phyloP scores from a whole-genome alignment of 2,888 invertebrate genomes.

The Hoplodrina blanda region DNA sequence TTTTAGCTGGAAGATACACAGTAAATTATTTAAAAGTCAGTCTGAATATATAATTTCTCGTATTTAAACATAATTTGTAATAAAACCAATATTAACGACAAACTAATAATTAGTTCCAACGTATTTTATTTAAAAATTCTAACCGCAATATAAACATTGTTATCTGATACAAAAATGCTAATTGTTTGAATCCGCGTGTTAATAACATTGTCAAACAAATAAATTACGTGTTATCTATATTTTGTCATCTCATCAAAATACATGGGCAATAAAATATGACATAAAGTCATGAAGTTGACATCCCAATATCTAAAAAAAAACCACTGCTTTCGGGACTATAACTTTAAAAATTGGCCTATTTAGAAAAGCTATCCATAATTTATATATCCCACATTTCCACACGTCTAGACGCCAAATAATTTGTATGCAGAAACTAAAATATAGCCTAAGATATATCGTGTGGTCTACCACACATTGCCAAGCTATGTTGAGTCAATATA shows the following conservation, averaged over 20 bases:
- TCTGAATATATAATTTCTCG: no score
- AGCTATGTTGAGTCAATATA: constrained; percentile 45
- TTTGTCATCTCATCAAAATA: constrained; percentile 51
- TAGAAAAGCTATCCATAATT: constrained; percentile 5
- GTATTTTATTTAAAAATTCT: constrained; percentile 6
- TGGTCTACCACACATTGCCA: constrained; percentile 40
- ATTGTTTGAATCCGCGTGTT: constrained; percentile 56
- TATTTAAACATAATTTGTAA: not conserved
- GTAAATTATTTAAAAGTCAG: no score
- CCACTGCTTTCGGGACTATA: not conserved
- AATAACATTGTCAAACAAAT: constrained; percentile 55
- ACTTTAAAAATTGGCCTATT: not conserved
- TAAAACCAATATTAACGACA: not conserved
- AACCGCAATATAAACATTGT: constrained; percentile 28
- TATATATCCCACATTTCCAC: constrained; percentile 23
- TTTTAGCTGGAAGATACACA: no score
- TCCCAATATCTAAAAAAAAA: no score
- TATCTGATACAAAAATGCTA: constrained; percentile 61
- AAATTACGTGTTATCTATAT: constrained; percentile 52
- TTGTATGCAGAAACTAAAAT: constrained; percentile 39
- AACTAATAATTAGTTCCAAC: not conserved
- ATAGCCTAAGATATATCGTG: constrained; percentile 33
- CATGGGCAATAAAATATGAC: constrained; percentile 39
- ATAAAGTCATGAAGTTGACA: constrained; percentile 30
- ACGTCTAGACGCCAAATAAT: constrained; percentile 48